Percentiles rank a stretch among this genome's conserved stretches.
These are phyloP conservation scores for Parnassius orleans DNA, from an alignment of 2,888 invertebrate genomes.

Conservation along the genomic window DNA sequence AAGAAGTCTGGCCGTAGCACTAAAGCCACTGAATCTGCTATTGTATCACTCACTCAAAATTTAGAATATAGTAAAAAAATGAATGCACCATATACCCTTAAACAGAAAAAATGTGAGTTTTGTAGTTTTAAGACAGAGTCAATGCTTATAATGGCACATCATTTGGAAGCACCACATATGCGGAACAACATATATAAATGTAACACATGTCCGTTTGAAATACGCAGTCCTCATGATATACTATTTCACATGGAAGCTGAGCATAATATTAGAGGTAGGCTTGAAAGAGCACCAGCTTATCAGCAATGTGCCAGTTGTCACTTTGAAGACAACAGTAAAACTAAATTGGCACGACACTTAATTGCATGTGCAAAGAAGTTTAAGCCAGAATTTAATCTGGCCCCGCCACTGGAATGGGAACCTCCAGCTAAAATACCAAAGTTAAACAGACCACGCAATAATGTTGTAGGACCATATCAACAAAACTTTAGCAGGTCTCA, in stretches of 20 bases:
- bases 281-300: slow-evolving; percentile 93
- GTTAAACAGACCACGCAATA: slow-evolving; percentile 68
- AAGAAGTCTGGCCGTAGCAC: slow-evolving; percentile 82
- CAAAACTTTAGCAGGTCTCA: slow-evolving; percentile 74
- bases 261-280: slow-evolving; percentile 92
- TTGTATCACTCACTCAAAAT: slow-evolving; percentile 92
- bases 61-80: slow-evolving; percentile 93
- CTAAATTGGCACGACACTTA: slow-evolving; percentile 93
- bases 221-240: slow-evolving; percentile 94
- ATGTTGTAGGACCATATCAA: slow-evolving; percentile 69
- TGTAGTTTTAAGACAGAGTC: slow-evolving; percentile 97
- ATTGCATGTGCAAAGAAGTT: slow-evolving; percentile 95
- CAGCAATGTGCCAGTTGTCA: slow-evolving; percentile 97
- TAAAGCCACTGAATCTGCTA: slow-evolving; percentile 88
- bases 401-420: slow-evolving; percentile 95
- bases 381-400: slow-evolving; percentile 92
- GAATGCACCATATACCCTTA: slow-evolving; percentile 90
- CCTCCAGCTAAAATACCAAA: slow-evolving; percentile 96
- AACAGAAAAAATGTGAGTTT: slow-evolving; percentile 92
- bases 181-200: slow-evolving; percentile 92
- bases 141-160: slow-evolving; percentile 91
- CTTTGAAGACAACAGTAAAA: slow-evolving; percentile 96
- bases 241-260: slow-evolving; percentile 96
- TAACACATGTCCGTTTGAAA: slow-evolving; percentile 92
- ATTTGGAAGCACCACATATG: slow-evolving; percentile 96